These are phyloP conservation scores for Atta texana DNA, from an alignment of 1,140 invertebrate species.

Conservation along the genomic window DNA sequence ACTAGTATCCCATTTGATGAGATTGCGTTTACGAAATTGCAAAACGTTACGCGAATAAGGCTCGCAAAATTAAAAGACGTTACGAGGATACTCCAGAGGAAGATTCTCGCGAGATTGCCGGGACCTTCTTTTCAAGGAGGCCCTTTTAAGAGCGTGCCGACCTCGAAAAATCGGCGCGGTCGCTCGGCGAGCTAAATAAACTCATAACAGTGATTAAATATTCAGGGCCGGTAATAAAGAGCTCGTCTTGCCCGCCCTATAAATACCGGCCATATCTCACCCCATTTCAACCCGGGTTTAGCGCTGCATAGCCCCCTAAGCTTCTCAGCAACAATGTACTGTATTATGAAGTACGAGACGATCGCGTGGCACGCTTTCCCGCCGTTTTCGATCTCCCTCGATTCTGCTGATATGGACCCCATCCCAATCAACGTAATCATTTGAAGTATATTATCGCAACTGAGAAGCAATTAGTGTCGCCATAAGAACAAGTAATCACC, in stretches of 20 bases:
- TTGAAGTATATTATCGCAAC: constrained; percentile 70
- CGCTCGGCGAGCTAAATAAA: constrained; percentile 77
- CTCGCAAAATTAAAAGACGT: constrained; percentile 46
- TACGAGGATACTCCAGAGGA: constrained; percentile 40
- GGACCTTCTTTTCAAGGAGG: constrained; percentile 23
- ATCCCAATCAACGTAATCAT: constrained; percentile 75
- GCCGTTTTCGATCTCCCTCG: constrained; percentile 58
- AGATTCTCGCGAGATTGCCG: constrained; percentile 38
- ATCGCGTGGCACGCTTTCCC: constrained; percentile 46
- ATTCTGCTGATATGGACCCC: constrained; percentile 56
- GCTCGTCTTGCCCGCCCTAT: constrained; percentile 67
- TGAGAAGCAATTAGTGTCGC: constrained; percentile 78
- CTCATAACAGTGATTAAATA: constrained; percentile 83
- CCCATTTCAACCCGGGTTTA: constrained; percentile 73
- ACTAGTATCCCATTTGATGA: neutral
- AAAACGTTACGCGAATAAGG: constrained; percentile 22
- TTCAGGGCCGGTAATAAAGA: constrained; percentile 82
- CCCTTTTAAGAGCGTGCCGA: constrained; percentile 30
- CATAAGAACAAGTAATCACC: constrained; percentile 22
- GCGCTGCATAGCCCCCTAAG: constrained; percentile 77
- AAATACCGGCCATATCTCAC: constrained; percentile 75
- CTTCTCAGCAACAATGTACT: constrained; percentile 79
- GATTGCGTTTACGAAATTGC: constrained; percentile 37
- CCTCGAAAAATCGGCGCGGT: constrained; percentile 55
- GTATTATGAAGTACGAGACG: constrained; percentile 79